These are phyloP conservation scores for Drosophila chauvacae DNA, from an alignment of 1,140 invertebrate species.

Conservation along the genomic window DNA sequence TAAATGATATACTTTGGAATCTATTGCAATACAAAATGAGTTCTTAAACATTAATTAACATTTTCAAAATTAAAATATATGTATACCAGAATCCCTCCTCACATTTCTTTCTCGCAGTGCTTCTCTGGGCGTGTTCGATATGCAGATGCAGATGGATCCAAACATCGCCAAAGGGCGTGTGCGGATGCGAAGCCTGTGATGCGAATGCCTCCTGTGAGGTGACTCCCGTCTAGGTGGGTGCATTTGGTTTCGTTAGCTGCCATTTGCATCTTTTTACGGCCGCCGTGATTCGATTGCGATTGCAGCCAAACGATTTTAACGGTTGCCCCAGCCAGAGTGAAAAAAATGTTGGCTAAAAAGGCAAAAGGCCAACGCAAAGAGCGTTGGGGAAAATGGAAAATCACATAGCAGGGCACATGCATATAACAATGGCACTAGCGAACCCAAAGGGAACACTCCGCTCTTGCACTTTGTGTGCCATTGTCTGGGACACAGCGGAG, in stretches of 20 bases:
- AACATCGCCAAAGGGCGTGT: neutral
- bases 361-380: constrained; percentile 6
- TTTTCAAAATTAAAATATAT: too few species aligned
- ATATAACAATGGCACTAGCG: constrained; percentile 74
- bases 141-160: constrained; percentile 28
- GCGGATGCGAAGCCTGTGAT: neutral
- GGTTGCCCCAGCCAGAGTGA: constrained; percentile 16
- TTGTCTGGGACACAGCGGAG: constrained; percentile 63
- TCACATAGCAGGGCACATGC: constrained; percentile 52
- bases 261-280: constrained; percentile 78
- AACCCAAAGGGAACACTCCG: constrained; percentile 52
- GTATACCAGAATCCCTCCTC: too few species aligned
- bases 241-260: constrained; percentile 43
- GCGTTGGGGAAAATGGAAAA: constrained; percentile 11
- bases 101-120: neutral
- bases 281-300: constrained; percentile 76
- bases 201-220: neutral
- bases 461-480: constrained; percentile 49
- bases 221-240: constrained; percentile 50
- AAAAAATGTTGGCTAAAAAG: constrained; percentile 27
- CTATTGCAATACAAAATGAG: neutral
- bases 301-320: constrained; percentile 72
- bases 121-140: constrained; percentile 11
- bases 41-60: neutral
- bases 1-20: neutral